Conservation (phyloP, 2,113 vertebrate species). For the Syngnathus typhle region DNA sequence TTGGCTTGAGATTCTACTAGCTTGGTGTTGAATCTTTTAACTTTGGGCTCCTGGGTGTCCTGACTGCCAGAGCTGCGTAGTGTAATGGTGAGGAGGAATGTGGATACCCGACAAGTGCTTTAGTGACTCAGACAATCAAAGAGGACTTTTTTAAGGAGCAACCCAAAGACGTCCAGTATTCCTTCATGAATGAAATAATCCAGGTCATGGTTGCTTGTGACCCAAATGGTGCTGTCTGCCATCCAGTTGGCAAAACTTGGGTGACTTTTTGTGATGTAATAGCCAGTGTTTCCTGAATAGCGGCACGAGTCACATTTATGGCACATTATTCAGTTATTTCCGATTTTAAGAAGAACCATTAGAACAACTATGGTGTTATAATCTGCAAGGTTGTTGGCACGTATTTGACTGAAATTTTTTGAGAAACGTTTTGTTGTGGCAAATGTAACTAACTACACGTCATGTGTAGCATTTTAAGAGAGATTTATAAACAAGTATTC, state of each 20-base stretch:
- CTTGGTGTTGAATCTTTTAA: constrained; percentile 48
- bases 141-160: constrained; percentile 38
- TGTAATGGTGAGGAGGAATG: constrained; percentile 27
- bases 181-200: constrained; percentile 12
- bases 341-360: constrained; percentile 29
- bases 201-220: constrained; percentile 31
- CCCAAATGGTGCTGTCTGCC: constrained; percentile 55
- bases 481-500: neutral
- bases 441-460: neutral
- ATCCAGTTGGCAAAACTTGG: constrained; percentile 28
- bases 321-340: constrained; percentile 17
- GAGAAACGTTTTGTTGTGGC: constrained; percentile 26
- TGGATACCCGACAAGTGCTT: constrained; percentile 33
- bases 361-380: constrained; percentile 29
- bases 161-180: constrained; percentile 19
- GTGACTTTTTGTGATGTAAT: constrained; percentile 27
- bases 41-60: constrained; percentile 31
- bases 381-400: constrained; percentile 24
- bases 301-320: constrained; percentile 11
- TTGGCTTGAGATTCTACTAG: constrained; percentile 33
- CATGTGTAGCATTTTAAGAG: neutral
- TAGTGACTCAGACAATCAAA: constrained; percentile 37
- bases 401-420: constrained; percentile 44
- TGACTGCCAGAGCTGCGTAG: constrained; percentile 44
- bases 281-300: constrained; percentile 1